Percentiles rank a stretch among this genome's conserved stretches.
Evolutionary conservation across 2,888 invertebrate species (phyloP).

Genomic region (Bursaphelenchus okinawaensis): DNA sequence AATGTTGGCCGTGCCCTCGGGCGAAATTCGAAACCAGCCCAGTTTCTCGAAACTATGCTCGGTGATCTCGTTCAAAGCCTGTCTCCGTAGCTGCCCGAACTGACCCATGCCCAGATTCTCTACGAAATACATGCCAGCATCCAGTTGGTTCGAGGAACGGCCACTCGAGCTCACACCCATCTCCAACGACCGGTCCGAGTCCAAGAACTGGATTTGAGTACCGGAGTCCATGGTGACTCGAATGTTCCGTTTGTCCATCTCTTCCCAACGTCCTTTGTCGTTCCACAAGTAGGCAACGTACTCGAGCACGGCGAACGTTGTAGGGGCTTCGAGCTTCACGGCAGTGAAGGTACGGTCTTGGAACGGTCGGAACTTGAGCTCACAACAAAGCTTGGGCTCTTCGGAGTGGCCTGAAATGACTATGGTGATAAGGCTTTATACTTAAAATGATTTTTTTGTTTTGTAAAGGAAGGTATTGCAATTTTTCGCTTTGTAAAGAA

Average conservation of each 20-base stretch:
- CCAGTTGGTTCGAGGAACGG: constrained; percentile 45
- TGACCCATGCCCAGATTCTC: constrained; percentile 36
- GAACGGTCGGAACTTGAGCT: constrained; percentile 40
- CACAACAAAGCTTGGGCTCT: constrained; percentile 49
- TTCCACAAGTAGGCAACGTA: constrained; percentile 44
- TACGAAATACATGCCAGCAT: constrained; percentile 54
- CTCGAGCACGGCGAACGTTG: constrained; percentile 49
- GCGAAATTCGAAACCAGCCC: constrained; percentile 53
- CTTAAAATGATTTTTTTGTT: too few species aligned
- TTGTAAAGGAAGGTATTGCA: too few species aligned
- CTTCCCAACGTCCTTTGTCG: constrained; percentile 43
- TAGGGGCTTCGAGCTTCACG: constrained; percentile 44
- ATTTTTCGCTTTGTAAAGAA: too few species aligned
- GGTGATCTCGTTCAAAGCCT: constrained; percentile 50
- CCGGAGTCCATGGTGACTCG: constrained; percentile 46
- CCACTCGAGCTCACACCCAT: constrained; percentile 42
- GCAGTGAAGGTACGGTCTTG: constrained; percentile 47
- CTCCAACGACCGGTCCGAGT: constrained; percentile 34
- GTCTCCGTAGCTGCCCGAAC: constrained; percentile 43
- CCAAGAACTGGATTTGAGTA: constrained; percentile 45
- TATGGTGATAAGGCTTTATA: too few species aligned
- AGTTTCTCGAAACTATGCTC: constrained; percentile 55
- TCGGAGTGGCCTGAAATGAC: constrained; percentile 9
- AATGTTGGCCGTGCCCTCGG: constrained; percentile 40
- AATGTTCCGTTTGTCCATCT: constrained; percentile 45